Percentiles rank a stretch among this genome's conserved stretches.
phyloP scores from a whole-genome alignment of 2,888 invertebrate species.

The Machimus atricapillus region DNA sequence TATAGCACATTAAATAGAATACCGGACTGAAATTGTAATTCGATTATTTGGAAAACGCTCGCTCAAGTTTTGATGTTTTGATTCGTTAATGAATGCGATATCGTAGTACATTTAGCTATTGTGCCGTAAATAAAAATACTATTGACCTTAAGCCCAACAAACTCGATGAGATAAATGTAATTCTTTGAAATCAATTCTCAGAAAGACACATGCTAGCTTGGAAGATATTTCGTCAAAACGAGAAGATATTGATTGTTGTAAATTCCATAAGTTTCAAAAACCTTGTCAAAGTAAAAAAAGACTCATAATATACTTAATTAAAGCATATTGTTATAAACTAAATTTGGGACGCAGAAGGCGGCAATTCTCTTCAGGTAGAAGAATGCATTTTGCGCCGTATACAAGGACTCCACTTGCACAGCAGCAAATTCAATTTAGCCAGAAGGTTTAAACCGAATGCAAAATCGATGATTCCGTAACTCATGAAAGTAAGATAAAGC shows the following conservation, averaged over 20 bases:
- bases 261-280: neutral
- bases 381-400: neutral
- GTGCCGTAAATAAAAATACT: neutral
- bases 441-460: slow-evolving; percentile 36
- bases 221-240: neutral
- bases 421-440: slow-evolving; percentile 41
- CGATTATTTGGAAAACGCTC: neutral
- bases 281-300: neutral
- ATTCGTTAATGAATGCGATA: neutral
- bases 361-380: neutral
- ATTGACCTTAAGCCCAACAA: neutral
- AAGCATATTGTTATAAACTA: neutral
- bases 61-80: neutral
- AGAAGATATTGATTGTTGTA: neutral
- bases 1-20: neutral
- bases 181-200: neutral
- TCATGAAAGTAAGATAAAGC: slow-evolving; percentile 26
- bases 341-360: neutral
- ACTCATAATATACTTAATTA: neutral
- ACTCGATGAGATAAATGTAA: neutral
- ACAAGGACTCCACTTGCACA: neutral
- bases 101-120: neutral
- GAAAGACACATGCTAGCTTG: neutral
- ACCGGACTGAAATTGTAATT: neutral
- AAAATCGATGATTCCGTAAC: slow-evolving; percentile 38